Conservation (phyloP, 2,113 vertebrate genomes). For the Dissostichus mawsoni region DNA sequence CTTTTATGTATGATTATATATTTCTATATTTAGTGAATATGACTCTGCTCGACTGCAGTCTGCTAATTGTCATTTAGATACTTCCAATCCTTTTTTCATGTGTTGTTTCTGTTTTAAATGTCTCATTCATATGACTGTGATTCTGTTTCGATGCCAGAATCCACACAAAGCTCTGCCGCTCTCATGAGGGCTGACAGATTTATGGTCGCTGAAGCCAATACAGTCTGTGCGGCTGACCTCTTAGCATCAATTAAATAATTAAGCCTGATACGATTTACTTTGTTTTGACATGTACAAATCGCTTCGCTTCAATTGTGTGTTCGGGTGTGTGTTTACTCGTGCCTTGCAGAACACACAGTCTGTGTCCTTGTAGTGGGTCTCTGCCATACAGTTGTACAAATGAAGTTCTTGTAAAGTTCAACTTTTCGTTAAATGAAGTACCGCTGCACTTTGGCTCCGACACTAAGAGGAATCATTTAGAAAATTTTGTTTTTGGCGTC, state of each 20-base stretch:
- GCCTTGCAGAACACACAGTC: too few relatives aligned
- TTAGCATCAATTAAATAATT: constrained; percentile 44
- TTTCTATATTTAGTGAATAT: too few relatives aligned
- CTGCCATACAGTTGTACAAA: constrained; percentile 43
- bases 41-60: not conserved
- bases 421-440: constrained; percentile 16
- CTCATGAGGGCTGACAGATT: constrained; percentile 18
- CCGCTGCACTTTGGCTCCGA: constrained; percentile 23
- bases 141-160: constrained; percentile 15
- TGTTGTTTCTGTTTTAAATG: not conserved
- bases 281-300: constrained; percentile 40
- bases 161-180: not conserved
- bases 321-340: not conserved
- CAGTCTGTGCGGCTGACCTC: constrained; percentile 52
- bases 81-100: not conserved
- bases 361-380: constrained; percentile 13
- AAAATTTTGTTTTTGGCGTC: not conserved
- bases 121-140: not conserved
- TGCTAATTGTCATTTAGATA: not conserved
- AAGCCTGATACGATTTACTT: constrained; percentile 57
- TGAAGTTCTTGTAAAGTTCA: constrained; percentile 53
- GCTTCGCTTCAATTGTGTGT: constrained; percentile 25
- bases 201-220: constrained; percentile 40
- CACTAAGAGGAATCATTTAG: not conserved
- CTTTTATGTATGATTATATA: not conserved